Evolutionary conservation across 2,797 vertebrate species (phyloP), one percentile per base, ranked within the genome.

Genomic region (Enteromius thamalakanensis): DNA sequence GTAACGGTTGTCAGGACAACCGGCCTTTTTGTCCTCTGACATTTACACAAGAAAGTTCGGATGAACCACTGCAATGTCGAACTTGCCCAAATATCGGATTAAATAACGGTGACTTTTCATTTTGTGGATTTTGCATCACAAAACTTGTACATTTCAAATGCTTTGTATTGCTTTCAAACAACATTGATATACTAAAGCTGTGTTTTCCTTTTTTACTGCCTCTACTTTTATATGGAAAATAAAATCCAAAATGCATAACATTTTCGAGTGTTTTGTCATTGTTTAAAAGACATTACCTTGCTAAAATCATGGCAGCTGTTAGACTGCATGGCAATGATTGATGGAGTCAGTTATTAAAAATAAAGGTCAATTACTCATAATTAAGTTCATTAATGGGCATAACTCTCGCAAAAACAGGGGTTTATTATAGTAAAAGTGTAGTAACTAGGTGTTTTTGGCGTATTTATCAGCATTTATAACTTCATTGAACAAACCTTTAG

Each of bases 71-170:
- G 32, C 87, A 51, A 87, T 84, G 72, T 67, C 77, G 74, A 83
- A 85, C 76, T 90, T 84, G 72, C 77, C 68, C 37, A 3, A 74
- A 83, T 32, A 75, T 58, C 37, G 37, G 81, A 58, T 62, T 21
- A 65, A 79, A 55, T 6, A 58, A 65, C 37, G 19, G 67, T 76
- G 64, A 29, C 67, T 76, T 84, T 79, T 83, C n/a, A 62, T 45
- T 69, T 70, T 83, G 75, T 75, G 89, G 79, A 87, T 87, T 77
- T 84, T 79, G 71, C 81, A 67, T 92, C 90, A 84, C 87, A 90
- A 79, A 68, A 69, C 32, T 89, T 91, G 87, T 55, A 89, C 94
- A 96, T 95, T 96, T 96, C 95, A 96, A 80, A 93, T 90, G 90
- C 87, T 77, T 90, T 91, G 80, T 92, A 91, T 91, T 89, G 89